Evolutionary conservation across 2,113 vertebrate genomes (phyloP).

Genomic region (Rhinoptilus africanus): DNA sequence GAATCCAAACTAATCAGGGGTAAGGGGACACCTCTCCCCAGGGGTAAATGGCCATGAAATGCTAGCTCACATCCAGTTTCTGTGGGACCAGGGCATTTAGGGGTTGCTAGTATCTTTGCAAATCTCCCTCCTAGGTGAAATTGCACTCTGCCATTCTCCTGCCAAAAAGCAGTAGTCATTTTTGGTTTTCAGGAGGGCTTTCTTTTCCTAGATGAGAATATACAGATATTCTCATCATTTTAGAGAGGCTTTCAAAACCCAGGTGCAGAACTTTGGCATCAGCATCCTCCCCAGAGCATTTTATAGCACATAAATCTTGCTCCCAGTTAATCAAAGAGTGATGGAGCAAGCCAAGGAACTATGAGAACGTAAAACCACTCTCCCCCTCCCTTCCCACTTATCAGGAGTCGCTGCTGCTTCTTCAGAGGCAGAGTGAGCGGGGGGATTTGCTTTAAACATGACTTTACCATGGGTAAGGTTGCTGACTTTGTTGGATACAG

Average conservation of each 20-base stretch:
- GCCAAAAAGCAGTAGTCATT: constrained; percentile 48
- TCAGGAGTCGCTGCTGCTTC: neutral
- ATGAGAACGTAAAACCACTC: constrained; percentile 11
- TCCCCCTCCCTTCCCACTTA: neutral
- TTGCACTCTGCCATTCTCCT: neutral
- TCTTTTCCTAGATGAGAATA: constrained; percentile 26
- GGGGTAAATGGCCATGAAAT: neutral
- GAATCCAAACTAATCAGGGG: neutral
- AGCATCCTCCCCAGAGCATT: constrained; percentile 45
- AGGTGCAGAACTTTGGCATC: constrained; percentile 61
- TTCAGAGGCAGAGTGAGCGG: neutral
- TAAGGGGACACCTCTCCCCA: neutral
- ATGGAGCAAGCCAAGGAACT: constrained; percentile 1
- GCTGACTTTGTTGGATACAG: neutral
- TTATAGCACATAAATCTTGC: constrained; percentile 51
- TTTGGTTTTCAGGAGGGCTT: neutral
- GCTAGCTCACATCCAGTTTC: neutral
- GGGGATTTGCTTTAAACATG: neutral
- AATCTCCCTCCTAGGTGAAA: constrained; percentile 12
- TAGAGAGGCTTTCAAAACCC: constrained; percentile 48
- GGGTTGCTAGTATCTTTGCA: neutral
- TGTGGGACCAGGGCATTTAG: neutral
- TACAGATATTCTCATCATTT: constrained; percentile 26
- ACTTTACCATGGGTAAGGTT: neutral
- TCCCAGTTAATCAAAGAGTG: constrained; percentile 43